Evolutionary conservation across 2,113 vertebrate genomes (phyloP), one percentile per base, ranked within the genome.

Genomic region (Amblyopsis rosae): DNA sequence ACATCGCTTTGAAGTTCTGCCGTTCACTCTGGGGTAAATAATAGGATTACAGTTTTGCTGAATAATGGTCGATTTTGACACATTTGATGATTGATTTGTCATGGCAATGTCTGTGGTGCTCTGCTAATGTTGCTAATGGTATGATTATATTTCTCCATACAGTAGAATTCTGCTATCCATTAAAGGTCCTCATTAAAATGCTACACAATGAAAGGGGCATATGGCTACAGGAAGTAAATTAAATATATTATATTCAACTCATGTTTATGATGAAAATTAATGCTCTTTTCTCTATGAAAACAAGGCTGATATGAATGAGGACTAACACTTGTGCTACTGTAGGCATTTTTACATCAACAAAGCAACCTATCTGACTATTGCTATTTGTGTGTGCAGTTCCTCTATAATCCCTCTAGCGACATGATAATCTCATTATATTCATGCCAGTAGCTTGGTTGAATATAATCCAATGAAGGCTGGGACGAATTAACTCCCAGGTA

Each of bases 371-470:
- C 73, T 87, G 89, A 86, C 82, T 85, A 73, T 57, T 54, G 70
- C 70, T 67, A 62, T 64, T 69, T 61, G 60, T 47, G 47, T 82
- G 75, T 76, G 65, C 67, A 48, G 49, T 65, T 8, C 79, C 75
- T 79, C 71, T 13, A 1, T 86, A 89, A 89, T 89, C 82, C 88
- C 65, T 76, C 77, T 75, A 72, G 73, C 77, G 56, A 78, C 83
- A 73, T 70, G 73, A 59, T 90, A 86, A 91, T 87, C 81, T 61
- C 49, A 87, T 90, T 90, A 87, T 75, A 75, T 79, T 65, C 75
- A 80, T 77, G 75, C 72, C 54, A 58, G 33, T 12, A 67, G 78
- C 76, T 77, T 62, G 50, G 46, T 84, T 84, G 82, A 62, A 84
- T 84, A 81, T 79, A 85, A 89, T 84, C 76, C 80, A 83, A 74